Base-by-base conservation (phyloP, 2,113 vertebrate genomes). In the Glaucidium brasilianum region DNA sequence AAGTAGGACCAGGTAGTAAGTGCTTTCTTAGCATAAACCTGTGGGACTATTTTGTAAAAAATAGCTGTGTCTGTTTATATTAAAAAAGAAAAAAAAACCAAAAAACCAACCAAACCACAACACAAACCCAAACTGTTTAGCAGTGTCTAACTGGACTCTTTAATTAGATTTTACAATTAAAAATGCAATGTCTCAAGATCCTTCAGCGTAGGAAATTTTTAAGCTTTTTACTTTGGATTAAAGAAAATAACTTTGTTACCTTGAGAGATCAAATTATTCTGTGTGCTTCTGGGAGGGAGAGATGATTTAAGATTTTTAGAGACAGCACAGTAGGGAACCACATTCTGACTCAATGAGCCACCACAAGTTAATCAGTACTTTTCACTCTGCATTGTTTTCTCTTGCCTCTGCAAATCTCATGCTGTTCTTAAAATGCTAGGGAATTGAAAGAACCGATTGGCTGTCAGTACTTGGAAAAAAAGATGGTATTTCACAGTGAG, bases 301-400 rank as follows among this genome's bases (percentile, higher is more conserved):
- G 81, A 90, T 96, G 95, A 97, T 95, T 96, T 96, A 94, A 90
- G 94, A 69, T 96, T 97, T 93, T 96, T 67, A 93, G 83, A 92
- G 88, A 15, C 73, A 92, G 35, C 91, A 0, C 90, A 32, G 93
- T 78, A 86, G 92, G 94, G 68, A 92, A 63, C 52, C 43, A 26
- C 86, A 95, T 96, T 94, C 52, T 80, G 52, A 91, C 83, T 96
- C 92, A 95, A 85, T 95, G 96, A 95, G 77, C 83, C 88, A 84
- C 90, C 64, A 55, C 72, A 76, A 91, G 83, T 95, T 96, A 97
- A 96, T 96, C 94, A 95, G 92, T 90, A 83, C 92, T 94, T 89
- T 89, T 94, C 90, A 82, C 67, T 95, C 69, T 50, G 56, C 82
- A 85, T 96, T 97, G 92, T 96, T 93, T 94, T 95, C 93, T 95